phyloP scores from a whole-genome alignment of 2,888 invertebrate genomes.

The Mythimna impura region DNA sequence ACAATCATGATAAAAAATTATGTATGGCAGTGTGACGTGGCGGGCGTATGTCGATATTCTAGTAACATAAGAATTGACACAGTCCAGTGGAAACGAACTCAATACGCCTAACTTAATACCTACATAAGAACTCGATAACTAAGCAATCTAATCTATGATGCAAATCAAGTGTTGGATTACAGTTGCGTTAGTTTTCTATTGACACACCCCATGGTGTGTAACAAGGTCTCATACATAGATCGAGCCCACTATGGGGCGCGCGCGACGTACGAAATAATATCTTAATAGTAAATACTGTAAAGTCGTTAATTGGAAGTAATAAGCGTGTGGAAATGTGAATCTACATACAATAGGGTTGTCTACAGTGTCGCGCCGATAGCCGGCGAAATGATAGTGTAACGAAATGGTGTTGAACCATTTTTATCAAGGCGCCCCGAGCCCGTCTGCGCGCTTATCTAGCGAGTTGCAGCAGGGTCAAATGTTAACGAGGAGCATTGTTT shows the following conservation, averaged over 20 bases:
- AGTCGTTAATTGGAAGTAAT: constrained; percentile 68
- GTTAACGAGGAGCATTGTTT: constrained; percentile 48
- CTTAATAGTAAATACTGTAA: constrained; percentile 68
- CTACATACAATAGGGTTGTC: constrained; percentile 74
- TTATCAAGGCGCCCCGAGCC: constrained; percentile 61
- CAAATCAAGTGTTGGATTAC: constrained; percentile 83
- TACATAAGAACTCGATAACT: constrained; percentile 73
- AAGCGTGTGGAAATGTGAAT: constrained; percentile 76
- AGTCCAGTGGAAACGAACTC: constrained; percentile 89
- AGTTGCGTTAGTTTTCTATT: constrained; percentile 67
- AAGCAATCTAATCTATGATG: constrained; percentile 82
- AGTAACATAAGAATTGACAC: constrained; percentile 92
- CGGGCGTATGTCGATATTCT: constrained; percentile 92
- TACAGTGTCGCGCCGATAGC: constrained; percentile 65
- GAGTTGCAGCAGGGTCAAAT: constrained; percentile 63
- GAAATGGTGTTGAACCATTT: constrained; percentile 66
- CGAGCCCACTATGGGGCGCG: constrained; percentile 84
- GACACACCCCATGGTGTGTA: constrained; percentile 83
- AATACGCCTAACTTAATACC: constrained; percentile 79
- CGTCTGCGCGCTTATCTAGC: constrained; percentile 67
- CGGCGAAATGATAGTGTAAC: constrained; percentile 68
- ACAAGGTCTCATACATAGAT: constrained; percentile 88
- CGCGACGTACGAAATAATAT: constrained; percentile 67
- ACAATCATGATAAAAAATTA: constrained; percentile 73
- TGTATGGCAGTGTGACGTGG: constrained; percentile 86